Evolutionary conservation across 2,888 invertebrate genomes (phyloP), one percentile per base, ranked within the genome.

Genomic region (Cheilosia soror): DNA sequence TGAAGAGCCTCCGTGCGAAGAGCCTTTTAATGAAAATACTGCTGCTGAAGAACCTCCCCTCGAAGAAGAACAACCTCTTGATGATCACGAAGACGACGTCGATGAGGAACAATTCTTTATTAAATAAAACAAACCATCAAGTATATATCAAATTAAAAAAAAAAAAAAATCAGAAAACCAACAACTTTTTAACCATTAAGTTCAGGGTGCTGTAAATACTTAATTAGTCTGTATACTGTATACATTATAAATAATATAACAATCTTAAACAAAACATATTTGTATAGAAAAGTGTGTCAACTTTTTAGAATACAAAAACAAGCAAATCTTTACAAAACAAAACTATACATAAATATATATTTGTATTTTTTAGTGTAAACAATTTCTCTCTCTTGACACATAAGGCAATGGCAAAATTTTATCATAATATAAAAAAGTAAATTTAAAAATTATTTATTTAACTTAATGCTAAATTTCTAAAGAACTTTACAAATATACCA

Each of bases 191-290:
- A 71, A 53, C 44, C 29, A 25, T 68, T 66, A 47, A 78, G 76
- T 85, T 81, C 81, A 81, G 81, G 77, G 85, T 81, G 81, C 81
- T 85, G 85, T 85, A 85, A 77, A 85, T 85, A 85, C 75, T 84
- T 84, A 84, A 84, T 66, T 80, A 84, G 80, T 53, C n/a, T 57
- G 58, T 80, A 80, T 66, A 66, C 60, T 71, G 37, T 15, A 76
- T 51, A 55, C 31, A 55, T 69, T 51, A 62, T 27, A 53, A 37
- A 31, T 20, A 57, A 66, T 37, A 66, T 20, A 7, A 47, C 20
- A 15, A 47, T 4, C 4, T 11, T 15, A 63, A 62, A 65, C 20
- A 20, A 25, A 53, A 58, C 44, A 27, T 75, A 51, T 71, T 76
- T 76, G 51, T 73, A 57, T 83, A 76, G 63, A 63, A 72, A 72